Percentiles rank a stretch among this genome's conserved stretches.
Conservation (phyloP, 2,888 invertebrate genomes). For the Belgica antarctica region DNA sequence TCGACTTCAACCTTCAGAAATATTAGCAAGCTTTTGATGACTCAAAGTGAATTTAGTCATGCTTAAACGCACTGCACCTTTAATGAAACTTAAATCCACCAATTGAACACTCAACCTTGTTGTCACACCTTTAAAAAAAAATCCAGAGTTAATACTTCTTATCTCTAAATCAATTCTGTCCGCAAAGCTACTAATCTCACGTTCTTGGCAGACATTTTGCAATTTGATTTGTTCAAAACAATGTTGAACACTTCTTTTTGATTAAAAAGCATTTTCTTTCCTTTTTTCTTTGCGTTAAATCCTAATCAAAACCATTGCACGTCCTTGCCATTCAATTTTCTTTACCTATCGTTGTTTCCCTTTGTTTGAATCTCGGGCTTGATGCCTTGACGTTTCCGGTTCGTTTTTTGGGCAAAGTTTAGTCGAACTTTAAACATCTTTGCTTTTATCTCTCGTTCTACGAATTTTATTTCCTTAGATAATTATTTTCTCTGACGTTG, state of each 20-base stretch:
- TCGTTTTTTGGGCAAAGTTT: not conserved
- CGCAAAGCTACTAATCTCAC: no score
- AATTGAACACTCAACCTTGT: no score
- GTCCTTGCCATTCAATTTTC: constrained; percentile 1
- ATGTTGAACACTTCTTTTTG: not conserved
- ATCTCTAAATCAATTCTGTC: no score
- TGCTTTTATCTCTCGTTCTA: not conserved
- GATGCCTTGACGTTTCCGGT: not conserved
- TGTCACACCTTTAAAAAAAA: no score
- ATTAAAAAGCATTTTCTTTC: not conserved
- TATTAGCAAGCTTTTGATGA: no score
- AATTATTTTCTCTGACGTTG: not conserved
- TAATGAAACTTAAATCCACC: no score
- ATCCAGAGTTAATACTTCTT: no score
- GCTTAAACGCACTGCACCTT: no score
- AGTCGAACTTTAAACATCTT: not conserved
- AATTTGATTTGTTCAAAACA: not conserved
- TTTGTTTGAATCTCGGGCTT: not conserved
- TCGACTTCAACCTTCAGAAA: no score
- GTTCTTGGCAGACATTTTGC: no score
- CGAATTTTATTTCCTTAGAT: not conserved
- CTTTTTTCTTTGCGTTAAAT: not conserved
- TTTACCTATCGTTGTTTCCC: constrained; percentile 3
- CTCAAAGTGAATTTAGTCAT: no score
- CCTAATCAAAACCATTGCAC: constrained; percentile 8